Percentiles rank a stretch among this genome's conserved stretches.
These are phyloP conservation scores for Vimba vimba DNA, from an alignment of 2,113 vertebrate species.

Conservation along the genomic window DNA sequence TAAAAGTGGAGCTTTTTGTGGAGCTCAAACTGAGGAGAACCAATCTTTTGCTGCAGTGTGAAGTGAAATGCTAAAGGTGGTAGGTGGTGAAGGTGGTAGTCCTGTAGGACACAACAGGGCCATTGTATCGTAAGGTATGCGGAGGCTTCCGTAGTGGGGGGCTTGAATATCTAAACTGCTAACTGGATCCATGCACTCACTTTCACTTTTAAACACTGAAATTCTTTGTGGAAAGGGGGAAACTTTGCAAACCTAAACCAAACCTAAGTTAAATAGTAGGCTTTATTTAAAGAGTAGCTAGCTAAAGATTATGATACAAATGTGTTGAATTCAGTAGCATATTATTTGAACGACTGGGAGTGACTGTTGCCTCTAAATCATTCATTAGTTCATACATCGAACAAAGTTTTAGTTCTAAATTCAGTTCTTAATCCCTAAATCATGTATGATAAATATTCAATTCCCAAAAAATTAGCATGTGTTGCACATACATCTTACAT, in stretches of 20 bases:
- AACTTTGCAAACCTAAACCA: neutral
- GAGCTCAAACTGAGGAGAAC: neutral
- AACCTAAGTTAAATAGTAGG: neutral
- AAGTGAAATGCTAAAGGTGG: constrained; percentile 34
- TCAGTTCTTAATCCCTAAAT: neutral
- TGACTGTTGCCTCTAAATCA: neutral
- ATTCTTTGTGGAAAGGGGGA: neutral
- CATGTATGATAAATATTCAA: neutral
- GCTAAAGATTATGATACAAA: neutral
- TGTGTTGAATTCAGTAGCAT: neutral
- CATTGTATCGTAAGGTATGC: constrained; percentile 52
- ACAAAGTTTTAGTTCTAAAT: neutral
- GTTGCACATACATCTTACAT: neutral
- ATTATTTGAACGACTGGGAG: neutral
- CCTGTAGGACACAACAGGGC: constrained; percentile 47
- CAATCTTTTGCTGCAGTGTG: neutral
- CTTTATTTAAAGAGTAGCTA: neutral
- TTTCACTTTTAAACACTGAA: constrained; percentile 2
- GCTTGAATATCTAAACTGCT: constrained; percentile 31
- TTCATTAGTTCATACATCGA: neutral
- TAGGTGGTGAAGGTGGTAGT: constrained; percentile 35
- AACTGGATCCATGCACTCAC: constrained; percentile 3
- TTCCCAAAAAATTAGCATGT: neutral
- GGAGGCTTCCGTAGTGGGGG: constrained; percentile 39
- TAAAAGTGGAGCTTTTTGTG: neutral